Evolutionary conservation across 2,113 vertebrate species (phyloP).

Genomic region (Tragelaphus imberbis): DNA sequence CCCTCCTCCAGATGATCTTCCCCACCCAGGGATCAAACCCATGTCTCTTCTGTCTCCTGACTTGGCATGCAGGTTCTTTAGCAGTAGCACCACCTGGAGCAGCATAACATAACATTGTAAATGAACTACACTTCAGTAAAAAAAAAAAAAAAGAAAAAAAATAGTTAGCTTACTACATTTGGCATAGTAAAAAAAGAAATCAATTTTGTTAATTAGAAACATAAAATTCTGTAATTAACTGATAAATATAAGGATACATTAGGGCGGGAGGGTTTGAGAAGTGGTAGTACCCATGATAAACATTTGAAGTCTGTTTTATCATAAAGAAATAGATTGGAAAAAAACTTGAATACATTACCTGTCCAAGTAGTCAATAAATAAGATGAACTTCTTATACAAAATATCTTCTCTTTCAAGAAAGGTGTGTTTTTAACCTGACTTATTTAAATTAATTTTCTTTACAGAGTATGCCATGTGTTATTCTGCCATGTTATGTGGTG

Average conservation of each 20-base stretch:
- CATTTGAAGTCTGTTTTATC: slow-evolving; percentile 42
- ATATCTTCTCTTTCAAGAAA: slow-evolving; percentile 29
- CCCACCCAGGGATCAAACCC: background rate
- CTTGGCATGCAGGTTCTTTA: background rate
- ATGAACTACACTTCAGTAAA: background rate
- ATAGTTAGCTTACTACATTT: background rate
- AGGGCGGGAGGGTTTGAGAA: background rate
- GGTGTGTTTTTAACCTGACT: slow-evolving; percentile 61
- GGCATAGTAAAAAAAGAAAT: slow-evolving; percentile 39
- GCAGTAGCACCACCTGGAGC: background rate
- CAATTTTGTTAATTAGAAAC: slow-evolving; percentile 60
- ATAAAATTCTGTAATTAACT: slow-evolving; percentile 28
- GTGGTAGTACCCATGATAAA: background rate
- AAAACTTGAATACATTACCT: slow-evolving; percentile 34
- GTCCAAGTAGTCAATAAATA: slow-evolving; percentile 50
- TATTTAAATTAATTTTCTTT: slow-evolving; percentile 74
- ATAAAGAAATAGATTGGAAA: slow-evolving; percentile 7
- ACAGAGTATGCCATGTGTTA: slow-evolving; percentile 50
- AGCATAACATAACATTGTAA: background rate
- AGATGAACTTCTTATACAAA: slow-evolving; percentile 46
- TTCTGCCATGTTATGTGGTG: slow-evolving; percentile 52
- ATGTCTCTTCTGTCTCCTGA: background rate
- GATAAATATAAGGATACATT: background rate
- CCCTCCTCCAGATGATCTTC: background rate
- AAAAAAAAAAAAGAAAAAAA: background rate